Evolutionary conservation across 1,140 invertebrate genomes (phyloP).

Genomic region (Brachystomella parvula): DNA sequence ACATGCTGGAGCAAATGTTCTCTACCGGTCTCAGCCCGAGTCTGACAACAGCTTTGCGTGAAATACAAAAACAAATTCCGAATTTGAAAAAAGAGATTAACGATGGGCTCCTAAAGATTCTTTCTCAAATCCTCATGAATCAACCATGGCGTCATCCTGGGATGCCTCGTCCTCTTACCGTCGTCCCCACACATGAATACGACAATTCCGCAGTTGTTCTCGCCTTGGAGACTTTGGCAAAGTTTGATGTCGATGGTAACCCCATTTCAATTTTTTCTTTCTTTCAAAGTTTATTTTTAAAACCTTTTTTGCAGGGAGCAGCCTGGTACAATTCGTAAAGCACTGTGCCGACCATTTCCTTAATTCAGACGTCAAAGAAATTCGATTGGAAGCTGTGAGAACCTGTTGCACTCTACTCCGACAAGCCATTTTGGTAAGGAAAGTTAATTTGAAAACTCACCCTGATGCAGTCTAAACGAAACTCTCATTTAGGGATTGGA

Average conservation of each 20-base stretch:
- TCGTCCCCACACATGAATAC: conserved; percentile 11
- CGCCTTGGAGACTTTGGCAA: conserved; percentile 86
- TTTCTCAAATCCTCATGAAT: conserved; percentile 80
- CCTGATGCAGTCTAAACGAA: conserved; percentile 7
- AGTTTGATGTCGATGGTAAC: conserved; percentile 84
- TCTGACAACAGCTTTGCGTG: conserved; percentile 79
- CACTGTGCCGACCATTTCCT: conserved; percentile 88
- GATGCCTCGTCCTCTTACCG: conserved; percentile 47
- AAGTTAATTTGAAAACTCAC: conserved; percentile 36
- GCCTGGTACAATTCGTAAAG: conserved; percentile 81
- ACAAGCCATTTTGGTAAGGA: conserved; percentile 60
- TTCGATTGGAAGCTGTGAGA: conserved; percentile 86
- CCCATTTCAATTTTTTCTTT: too few relatives aligned
- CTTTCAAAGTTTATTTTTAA: conserved; percentile 14
- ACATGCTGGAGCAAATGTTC: conserved; percentile 84
- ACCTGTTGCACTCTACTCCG: conserved; percentile 83
- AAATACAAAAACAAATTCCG: conserved; percentile 81
- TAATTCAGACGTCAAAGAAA: conserved; percentile 81
- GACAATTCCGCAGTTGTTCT: conserved; percentile 80
- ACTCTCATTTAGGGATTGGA: conserved; percentile 36
- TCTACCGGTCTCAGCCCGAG: conserved; percentile 81
- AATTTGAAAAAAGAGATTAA: conserved; percentile 81
- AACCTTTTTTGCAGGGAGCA: conserved; percentile 57
- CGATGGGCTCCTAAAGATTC: conserved; percentile 77
- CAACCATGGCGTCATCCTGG: conserved; percentile 71